Percentiles rank a stretch among this genome's conserved stretches.
These are phyloP conservation scores for Pampusana beccarii DNA, from an alignment of 2,113 vertebrate species.

Conservation along the genomic window DNA sequence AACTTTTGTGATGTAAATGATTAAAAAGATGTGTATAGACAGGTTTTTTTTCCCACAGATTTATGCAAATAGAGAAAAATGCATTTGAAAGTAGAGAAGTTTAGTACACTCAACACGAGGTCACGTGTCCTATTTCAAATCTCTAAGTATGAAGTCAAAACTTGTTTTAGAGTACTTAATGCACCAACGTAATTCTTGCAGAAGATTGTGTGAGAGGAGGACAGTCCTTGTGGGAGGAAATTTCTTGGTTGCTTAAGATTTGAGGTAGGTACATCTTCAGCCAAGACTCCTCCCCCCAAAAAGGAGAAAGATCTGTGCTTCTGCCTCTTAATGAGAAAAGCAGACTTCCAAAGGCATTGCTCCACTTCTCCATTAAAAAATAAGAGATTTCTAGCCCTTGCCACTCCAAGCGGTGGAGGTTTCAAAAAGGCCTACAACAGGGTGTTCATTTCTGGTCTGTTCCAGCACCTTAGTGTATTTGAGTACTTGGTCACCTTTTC, in stretches of 20 bases:
- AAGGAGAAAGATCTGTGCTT: background rate
- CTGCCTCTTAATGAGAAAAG: background rate
- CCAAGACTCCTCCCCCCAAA: background rate
- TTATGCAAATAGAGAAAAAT: background rate
- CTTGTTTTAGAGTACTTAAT: background rate
- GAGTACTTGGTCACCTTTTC: background rate
- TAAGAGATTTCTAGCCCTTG: background rate
- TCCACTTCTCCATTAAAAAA: background rate
- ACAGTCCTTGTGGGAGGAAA: background rate
- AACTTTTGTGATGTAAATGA: background rate
- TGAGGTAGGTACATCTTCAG: background rate
- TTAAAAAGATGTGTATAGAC: background rate
- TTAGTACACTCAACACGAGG: background rate
- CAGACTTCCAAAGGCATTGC: background rate
- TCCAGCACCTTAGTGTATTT: background rate
- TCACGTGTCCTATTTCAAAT: background rate
- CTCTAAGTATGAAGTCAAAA: background rate
- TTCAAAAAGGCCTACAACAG: background rate
- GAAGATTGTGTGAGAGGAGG: background rate
- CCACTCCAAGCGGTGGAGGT: background rate
- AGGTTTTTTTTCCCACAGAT: background rate
- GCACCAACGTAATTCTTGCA: background rate
- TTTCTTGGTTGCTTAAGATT: background rate
- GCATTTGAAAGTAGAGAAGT: background rate
- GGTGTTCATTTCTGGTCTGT: background rate